phyloP scores from a whole-genome alignment of 2,888 invertebrate genomes.

The Volucella bombylans region DNA sequence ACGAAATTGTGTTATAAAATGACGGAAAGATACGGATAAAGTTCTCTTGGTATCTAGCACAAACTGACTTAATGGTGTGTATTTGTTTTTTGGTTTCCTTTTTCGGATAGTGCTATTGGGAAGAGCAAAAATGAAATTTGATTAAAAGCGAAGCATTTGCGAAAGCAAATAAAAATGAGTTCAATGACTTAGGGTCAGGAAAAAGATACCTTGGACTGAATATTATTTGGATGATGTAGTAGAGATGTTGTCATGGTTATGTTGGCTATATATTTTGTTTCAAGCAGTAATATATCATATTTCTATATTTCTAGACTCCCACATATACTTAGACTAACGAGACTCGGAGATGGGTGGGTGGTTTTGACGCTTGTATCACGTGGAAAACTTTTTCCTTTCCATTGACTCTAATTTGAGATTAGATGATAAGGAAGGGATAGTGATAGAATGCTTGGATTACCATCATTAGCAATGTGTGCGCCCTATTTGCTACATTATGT shows the following conservation, averaged over 20 bases:
- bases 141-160: conserved; percentile 7
- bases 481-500: too few species aligned
- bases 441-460: too few species aligned
- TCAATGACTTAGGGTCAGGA: conserved; percentile 3
- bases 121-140: background rate
- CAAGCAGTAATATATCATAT: too few species aligned
- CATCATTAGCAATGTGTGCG: too few species aligned
- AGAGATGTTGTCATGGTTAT: conserved; percentile 2
- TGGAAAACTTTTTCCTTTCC: too few species aligned
- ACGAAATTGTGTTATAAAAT: background rate
- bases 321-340: too few species aligned
- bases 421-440: too few species aligned
- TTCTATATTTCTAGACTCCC: too few species aligned
- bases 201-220: background rate
- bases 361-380: too few species aligned
- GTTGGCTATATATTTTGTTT: too few species aligned
- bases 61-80: background rate
- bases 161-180: background rate
- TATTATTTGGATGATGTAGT: conserved; percentile 8
- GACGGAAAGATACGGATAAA: background rate
- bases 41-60: background rate
- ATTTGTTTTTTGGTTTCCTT: background rate
- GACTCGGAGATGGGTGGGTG: too few species aligned
- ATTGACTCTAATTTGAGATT: too few species aligned
- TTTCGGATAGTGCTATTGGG: background rate